Evolutionary conservation across 2,888 invertebrate genomes (phyloP).

Genomic region (Prionchulus punctatus): DNA sequence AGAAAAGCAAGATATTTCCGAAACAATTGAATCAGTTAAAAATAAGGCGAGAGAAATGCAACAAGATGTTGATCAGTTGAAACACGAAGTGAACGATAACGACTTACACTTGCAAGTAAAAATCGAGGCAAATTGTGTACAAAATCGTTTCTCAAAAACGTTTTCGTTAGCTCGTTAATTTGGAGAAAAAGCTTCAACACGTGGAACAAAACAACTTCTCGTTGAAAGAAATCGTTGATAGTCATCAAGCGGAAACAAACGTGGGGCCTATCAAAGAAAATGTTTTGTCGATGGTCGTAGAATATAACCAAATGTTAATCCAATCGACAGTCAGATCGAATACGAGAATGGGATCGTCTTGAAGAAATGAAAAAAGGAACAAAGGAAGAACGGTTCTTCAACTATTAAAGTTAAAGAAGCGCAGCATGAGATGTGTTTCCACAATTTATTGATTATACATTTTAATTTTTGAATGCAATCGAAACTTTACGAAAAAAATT

Average conservation of each 20-base stretch:
- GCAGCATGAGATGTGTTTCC: too few relatives aligned
- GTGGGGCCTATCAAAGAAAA: constrained; percentile 47
- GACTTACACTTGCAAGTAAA: constrained; percentile 40
- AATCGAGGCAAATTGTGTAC: neutral
- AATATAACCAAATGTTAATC: constrained; percentile 38
- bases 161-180: constrained; percentile 50
- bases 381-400: too few relatives aligned
- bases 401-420: too few relatives aligned
- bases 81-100: constrained; percentile 50
- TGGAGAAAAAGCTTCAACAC: constrained; percentile 53
- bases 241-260: constrained; percentile 51
- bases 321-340: neutral
- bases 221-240: constrained; percentile 50
- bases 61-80: constrained; percentile 42
- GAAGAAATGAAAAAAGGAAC: too few relatives aligned
- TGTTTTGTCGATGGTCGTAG: constrained; percentile 43
- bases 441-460: too few relatives aligned
- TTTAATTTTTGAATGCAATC: too few relatives aligned
- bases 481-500: too few relatives aligned
- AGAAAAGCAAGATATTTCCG: constrained; percentile 39
- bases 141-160: too few relatives aligned
- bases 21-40: constrained; percentile 35
- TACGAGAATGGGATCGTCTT: too few relatives aligned
- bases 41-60: constrained; percentile 41
- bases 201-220: constrained; percentile 52